Percentiles rank a stretch among this genome's conserved stretches.
Evolutionary conservation across 2,797 vertebrate species (phyloP).

Genomic region (Poecilia velifera): DNA sequence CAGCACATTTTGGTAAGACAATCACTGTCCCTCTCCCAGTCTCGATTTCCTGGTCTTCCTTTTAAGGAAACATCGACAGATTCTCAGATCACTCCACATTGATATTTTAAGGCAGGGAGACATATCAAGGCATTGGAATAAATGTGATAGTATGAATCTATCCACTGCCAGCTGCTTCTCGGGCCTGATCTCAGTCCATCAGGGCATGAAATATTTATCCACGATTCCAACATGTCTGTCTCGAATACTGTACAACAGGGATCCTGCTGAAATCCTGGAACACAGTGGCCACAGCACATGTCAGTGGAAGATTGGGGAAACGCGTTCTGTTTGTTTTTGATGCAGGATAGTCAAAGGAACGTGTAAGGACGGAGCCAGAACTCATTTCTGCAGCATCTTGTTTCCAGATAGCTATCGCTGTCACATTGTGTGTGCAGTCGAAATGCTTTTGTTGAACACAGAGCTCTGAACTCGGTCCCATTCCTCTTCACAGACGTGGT

Average conservation of each 20-base stretch:
- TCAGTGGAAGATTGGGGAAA: constrained; percentile 5
- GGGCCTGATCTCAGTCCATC: constrained; percentile 60
- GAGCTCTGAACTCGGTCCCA: constrained; percentile 42
- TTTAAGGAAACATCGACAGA: constrained; percentile 70
- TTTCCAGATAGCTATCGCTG: constrained; percentile 49
- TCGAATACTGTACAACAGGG: constrained; percentile 57
- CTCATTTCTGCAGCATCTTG: constrained; percentile 33
- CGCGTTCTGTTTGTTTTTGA: constrained; percentile 17
- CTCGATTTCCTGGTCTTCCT: constrained; percentile 67
- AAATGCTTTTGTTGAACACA: constrained; percentile 45
- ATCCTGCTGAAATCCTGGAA: constrained; percentile 38
- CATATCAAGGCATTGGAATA: constrained; percentile 52
- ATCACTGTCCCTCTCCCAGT: constrained; percentile 64
- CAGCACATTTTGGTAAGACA: constrained; percentile 79
- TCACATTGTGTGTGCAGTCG: constrained; percentile 35
- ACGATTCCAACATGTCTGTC: constrained; percentile 66
- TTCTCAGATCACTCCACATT: constrained; percentile 70
- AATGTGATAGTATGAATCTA: constrained; percentile 54
- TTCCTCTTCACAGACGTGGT: constrained; percentile 48
- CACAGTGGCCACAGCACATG: constrained; percentile 4
- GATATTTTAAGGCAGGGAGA: constrained; percentile 69
- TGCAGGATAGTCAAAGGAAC: constrained; percentile 18
- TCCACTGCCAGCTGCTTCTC: constrained; percentile 59
- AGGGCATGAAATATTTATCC: constrained; percentile 79
- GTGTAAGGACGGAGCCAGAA: constrained; percentile 22